A percentile compares a stretch with the other conserved stretches of the same genome.
These are phyloP conservation scores for Ferdinandea cuprea DNA, from an alignment of 2,888 invertebrate genomes.

Conservation along the genomic window DNA sequence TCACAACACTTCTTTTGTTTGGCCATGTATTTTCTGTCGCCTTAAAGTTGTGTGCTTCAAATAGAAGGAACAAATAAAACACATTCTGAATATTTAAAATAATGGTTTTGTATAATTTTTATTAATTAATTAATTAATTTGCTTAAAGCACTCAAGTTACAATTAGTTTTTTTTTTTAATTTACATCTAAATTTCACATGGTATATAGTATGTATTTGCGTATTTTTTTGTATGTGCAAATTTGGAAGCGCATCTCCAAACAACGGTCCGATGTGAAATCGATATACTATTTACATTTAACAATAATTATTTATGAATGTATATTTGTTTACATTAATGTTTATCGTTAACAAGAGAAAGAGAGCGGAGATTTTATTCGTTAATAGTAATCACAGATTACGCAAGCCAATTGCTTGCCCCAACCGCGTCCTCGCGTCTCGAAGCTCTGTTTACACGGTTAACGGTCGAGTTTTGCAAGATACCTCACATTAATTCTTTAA, in stretches of 20 bases:
- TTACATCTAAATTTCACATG: conserved; percentile 2
- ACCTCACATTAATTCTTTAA: background rate
- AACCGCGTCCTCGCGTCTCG: conserved; percentile 31
- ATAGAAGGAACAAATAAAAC: conserved; percentile 2
- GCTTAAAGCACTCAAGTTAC: conserved; percentile 67
- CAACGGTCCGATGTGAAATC: conserved; percentile 42
- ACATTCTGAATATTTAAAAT: conserved; percentile 49
- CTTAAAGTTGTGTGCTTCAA: too few relatives aligned
- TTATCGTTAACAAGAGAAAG: conserved; percentile 44
- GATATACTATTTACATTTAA: conserved; percentile 11
- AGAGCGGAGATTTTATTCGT: conserved; percentile 23
- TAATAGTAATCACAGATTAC: conserved; percentile 65
- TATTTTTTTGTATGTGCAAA: conserved; percentile 18
- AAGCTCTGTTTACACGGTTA: background rate
- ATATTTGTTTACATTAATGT: conserved; percentile 21
- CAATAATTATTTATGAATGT: too few relatives aligned
- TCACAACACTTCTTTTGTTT: too few relatives aligned
- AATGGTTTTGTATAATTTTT: conserved; percentile 51
- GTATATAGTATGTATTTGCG: background rate
- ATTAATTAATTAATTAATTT: conserved; percentile 42
- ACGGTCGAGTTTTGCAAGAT: background rate
- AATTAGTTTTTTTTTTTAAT: conserved; percentile 42
- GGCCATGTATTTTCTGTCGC: too few relatives aligned
- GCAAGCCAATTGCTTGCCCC: conserved; percentile 50
- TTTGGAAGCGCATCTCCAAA: conserved; percentile 30